A percentile compares a stretch with the other conserved stretches of the same genome.
These are phyloP conservation scores for Lanistes nyassanus DNA, from an alignment of 1,140 invertebrate genomes.

Conservation along the genomic window DNA sequence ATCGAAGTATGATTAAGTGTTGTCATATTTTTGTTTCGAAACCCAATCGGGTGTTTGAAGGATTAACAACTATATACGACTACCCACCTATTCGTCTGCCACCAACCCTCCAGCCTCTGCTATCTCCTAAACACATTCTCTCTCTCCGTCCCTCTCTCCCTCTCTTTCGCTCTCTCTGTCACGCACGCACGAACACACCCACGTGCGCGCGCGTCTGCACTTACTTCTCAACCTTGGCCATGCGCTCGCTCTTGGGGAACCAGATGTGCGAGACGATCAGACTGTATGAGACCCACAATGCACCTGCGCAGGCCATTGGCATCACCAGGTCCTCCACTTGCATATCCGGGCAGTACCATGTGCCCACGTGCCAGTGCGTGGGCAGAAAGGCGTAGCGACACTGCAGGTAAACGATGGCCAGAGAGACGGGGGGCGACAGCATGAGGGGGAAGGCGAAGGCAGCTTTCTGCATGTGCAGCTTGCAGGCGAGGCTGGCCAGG, in stretches of 20 bases:
- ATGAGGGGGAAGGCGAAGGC: constrained; percentile 59
- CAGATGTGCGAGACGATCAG: constrained; percentile 97
- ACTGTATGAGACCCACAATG: constrained; percentile 93
- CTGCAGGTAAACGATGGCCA: constrained; percentile 52
- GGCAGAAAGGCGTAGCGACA: constrained; percentile 52
- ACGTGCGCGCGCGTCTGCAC: constrained; percentile 15
- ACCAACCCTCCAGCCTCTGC: too few species aligned
- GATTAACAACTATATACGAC: too few species aligned
- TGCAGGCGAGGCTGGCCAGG: constrained; percentile 60
- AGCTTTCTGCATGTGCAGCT: constrained; percentile 61
- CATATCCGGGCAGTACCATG: constrained; percentile 46
- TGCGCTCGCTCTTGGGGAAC: constrained; percentile 96
- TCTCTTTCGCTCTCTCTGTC: neutral
- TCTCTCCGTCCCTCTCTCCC: neutral
- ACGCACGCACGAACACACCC: neutral
- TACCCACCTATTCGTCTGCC: too few species aligned
- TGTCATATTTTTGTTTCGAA: too few species aligned
- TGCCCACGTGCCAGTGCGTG: constrained; percentile 48
- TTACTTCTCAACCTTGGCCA: constrained; percentile 92
- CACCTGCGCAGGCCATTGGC: constrained; percentile 65
- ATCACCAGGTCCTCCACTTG: constrained; percentile 35
- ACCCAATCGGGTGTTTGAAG: too few species aligned
- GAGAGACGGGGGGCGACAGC: constrained; percentile 49
- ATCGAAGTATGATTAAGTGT: neutral
- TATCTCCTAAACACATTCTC: neutral